Conservation (phyloP, 2,888 invertebrate genomes). For the Calephelis perditalis region DNA sequence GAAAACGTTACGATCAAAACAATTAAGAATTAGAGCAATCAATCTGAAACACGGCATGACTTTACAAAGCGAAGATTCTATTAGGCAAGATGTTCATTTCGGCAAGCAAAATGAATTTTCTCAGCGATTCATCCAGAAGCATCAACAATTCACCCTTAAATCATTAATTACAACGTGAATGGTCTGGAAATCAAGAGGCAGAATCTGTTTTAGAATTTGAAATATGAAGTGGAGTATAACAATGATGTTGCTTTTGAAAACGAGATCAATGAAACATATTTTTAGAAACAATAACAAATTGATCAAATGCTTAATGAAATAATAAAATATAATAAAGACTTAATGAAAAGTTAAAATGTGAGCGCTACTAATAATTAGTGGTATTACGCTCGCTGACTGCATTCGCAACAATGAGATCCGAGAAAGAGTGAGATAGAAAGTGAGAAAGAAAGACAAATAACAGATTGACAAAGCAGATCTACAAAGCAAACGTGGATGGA, state of each 20-base stretch:
- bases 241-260: slow-evolving; percentile 42
- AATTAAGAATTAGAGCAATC: slow-evolving; percentile 19
- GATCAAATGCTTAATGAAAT: background rate
- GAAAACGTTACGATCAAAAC: slow-evolving; percentile 9
- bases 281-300: slow-evolving; percentile 16
- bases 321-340: too few relatives aligned
- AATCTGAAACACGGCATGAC: slow-evolving; percentile 20
- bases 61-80: slow-evolving; percentile 32
- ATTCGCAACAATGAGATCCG: too few relatives aligned
- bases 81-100: slow-evolving; percentile 34
- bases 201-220: slow-evolving; percentile 36
- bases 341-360: too few relatives aligned
- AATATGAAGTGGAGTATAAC: slow-evolving; percentile 53
- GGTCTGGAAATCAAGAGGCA: slow-evolving; percentile 43
- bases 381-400: too few relatives aligned
- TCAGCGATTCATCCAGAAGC: slow-evolving; percentile 11
- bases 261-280: slow-evolving; percentile 39
- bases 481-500: too few relatives aligned
- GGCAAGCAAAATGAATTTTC: slow-evolving; percentile 30
- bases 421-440: too few relatives aligned
- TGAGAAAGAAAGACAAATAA: too few relatives aligned
- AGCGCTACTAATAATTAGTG: too few relatives aligned
- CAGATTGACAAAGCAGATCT: too few relatives aligned
- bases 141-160: slow-evolving; percentile 34
- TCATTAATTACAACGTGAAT: slow-evolving; percentile 60